A percentile compares a stretch with the other conserved stretches of the same genome.
phyloP scores from a whole-genome alignment of 2,888 invertebrate species.

The Pachliopta kotzebuea region DNA sequence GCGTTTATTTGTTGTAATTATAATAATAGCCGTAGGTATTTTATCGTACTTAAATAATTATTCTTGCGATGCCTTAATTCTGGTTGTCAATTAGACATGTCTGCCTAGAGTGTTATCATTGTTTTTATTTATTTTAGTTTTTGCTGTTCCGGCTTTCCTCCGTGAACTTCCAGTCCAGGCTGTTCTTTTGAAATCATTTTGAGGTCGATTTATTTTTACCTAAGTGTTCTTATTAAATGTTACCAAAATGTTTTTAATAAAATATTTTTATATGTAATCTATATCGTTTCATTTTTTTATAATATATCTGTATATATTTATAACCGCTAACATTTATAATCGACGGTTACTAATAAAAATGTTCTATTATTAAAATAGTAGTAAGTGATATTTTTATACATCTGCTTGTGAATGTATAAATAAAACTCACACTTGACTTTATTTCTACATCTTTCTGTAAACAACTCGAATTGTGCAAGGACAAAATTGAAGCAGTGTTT shows the following conservation, averaged over 20 bases:
- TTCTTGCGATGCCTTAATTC: slow-evolving; percentile 82
- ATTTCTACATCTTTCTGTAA: slow-evolving; percentile 29
- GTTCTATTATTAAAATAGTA: slow-evolving; percentile 20
- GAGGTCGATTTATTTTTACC: slow-evolving; percentile 82
- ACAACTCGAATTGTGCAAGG: slow-evolving; percentile 30
- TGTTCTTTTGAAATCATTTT: slow-evolving; percentile 82
- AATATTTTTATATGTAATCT: slow-evolving; percentile 80
- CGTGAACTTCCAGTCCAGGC: slow-evolving; percentile 81
- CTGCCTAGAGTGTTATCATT: slow-evolving; percentile 80
- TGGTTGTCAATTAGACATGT: slow-evolving; percentile 82
- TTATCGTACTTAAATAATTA: slow-evolving; percentile 81
- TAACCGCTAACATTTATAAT: neutral
- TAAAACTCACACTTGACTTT: slow-evolving; percentile 25
- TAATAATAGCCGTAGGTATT: slow-evolving; percentile 81
- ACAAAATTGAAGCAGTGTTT: slow-evolving; percentile 43
- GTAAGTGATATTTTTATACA: slow-evolving; percentile 22
- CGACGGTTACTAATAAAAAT: neutral
- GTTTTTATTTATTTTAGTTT: slow-evolving; percentile 76
- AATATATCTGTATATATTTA: slow-evolving; percentile 1
- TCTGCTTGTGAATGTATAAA: slow-evolving; percentile 14
- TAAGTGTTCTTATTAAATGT: slow-evolving; percentile 83
- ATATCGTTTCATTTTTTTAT: slow-evolving; percentile 49
- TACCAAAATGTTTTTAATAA: slow-evolving; percentile 83
- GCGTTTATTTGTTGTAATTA: slow-evolving; percentile 79
- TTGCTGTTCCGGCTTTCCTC: slow-evolving; percentile 79